Conservation (phyloP, 2,888 invertebrate genomes). For the Gonocerus acuteangulatus region DNA sequence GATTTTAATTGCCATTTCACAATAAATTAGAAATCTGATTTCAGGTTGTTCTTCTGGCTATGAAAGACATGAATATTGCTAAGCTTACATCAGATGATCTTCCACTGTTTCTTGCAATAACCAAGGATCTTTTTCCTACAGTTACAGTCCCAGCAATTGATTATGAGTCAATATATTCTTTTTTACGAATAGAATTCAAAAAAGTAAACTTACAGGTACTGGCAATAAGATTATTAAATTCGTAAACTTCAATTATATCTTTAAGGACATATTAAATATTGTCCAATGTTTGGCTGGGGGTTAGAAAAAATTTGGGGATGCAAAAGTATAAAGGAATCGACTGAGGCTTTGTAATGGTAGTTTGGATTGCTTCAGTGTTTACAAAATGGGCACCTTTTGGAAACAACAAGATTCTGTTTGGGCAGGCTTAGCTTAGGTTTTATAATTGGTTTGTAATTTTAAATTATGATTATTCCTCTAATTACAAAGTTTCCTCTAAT, state of each 20-base stretch:
- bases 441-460: too few species aligned
- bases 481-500: too few species aligned
- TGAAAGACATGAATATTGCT: conserved; percentile 88
- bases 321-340: too few species aligned
- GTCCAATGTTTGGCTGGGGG: not conserved
- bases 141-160: conserved; percentile 65
- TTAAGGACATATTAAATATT: not conserved
- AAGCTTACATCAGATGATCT: conserved; percentile 76
- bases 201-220: conserved; percentile 51
- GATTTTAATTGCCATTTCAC: too few species aligned
- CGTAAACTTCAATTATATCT: not conserved
- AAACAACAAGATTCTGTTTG: too few species aligned
- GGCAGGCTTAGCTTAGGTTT: too few species aligned
- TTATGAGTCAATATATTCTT: conserved; percentile 64
- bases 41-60: conserved; percentile 66
- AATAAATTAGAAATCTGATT: too few species aligned
- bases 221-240: not conserved
- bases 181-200: conserved; percentile 58
- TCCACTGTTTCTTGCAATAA: conserved; percentile 77
- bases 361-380: too few species aligned
- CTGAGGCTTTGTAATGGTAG: too few species aligned
- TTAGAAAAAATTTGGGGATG: too few species aligned
- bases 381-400: too few species aligned
- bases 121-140: conserved; percentile 79
- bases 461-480: too few species aligned